Evolutionary conservation across 30 jellyfish, hydroid and myxozoan genomes (phyloP), one percentile per base, ranked within the genome.

Genomic region (Catostylus mosaicus): DNA sequence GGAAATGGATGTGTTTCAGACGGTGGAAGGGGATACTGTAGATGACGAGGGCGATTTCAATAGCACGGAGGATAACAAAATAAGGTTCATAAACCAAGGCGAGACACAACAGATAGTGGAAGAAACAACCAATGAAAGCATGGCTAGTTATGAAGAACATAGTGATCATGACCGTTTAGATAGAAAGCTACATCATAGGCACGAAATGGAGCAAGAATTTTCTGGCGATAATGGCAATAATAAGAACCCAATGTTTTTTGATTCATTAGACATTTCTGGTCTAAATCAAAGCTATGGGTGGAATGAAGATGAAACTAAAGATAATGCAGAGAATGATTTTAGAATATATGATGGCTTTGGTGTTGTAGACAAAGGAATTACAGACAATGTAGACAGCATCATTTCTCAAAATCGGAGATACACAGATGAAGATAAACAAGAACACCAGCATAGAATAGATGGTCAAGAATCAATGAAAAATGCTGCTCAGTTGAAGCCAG

Each of bases 181-280:
- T 2, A 27, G 14, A 5, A 40, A 7, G 14, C 11, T 14, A 14
- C 54, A 2, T 9, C 11, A 48, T 4, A 16, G 24, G 20, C 27
- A 2, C 20, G 63, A 16, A 16, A 23, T 16, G 24, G 27, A 48
- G 20, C 63, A 48, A 16, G 24, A 6, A 48, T 2, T 48, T 48
- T 23, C 63, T 16, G 4, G 20, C 23, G 20, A 2, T 48, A 16
- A 27, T 16, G 4, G 14, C 14, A 14, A 40, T 40, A 40, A 23
- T 48, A 27, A 16, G 1, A 3, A 27, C 20, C 3, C 63, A 16
- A 48, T 3, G 14, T 2, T 48, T 5, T 37, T 31, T 56, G 92
- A 70, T 70, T 82, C 92, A 36, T 30, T 82, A 24, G 82, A 78
- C 2, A 31, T 76, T 45, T 22, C 30, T 20, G 57, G 30, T 23